These are phyloP conservation scores for Azorinus chamasolen DNA, from an alignment of 2,888 invertebrate genomes.

Conservation along the genomic window DNA sequence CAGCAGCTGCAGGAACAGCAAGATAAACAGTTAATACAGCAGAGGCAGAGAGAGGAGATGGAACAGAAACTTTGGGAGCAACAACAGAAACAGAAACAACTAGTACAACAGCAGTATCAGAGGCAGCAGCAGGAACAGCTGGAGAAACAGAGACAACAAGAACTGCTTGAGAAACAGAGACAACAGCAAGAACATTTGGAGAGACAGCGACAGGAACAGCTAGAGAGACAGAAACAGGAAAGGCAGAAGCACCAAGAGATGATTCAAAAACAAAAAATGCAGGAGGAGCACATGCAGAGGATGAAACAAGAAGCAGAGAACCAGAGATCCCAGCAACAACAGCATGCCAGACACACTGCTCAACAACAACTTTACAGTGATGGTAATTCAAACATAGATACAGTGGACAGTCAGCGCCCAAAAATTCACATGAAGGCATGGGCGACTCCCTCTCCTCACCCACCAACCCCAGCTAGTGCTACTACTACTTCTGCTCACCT, in stretches of 20 bases:
- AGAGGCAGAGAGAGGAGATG: constrained; percentile 49
- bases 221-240: neutral
- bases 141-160: neutral
- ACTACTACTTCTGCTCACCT: constrained; percentile 20
- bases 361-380: neutral
- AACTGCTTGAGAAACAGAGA: constrained; percentile 15
- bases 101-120: constrained; percentile 56
- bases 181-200: constrained; percentile 10
- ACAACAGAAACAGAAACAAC: constrained; percentile 51
- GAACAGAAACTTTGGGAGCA: constrained; percentile 44
- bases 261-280: neutral
- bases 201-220: neutral
- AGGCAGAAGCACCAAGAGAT: neutral
- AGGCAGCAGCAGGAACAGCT: constrained; percentile 33
- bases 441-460: constrained; percentile 75
- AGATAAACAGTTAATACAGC: constrained; percentile 28
- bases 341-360: neutral
- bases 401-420: constrained; percentile 61
- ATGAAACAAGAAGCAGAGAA: neutral
- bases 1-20: constrained; percentile 46
- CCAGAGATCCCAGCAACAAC: constrained; percentile 18
- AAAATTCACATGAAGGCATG: constrained; percentile 74
- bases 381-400: constrained; percentile 7
- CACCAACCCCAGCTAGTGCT: constrained; percentile 55
- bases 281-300: constrained; percentile 2